A percentile compares a stretch with the other conserved stretches of the same genome.
phyloP scores from a whole-genome alignment of 2,888 invertebrate genomes.

The Yponomeuta sedellus region DNA sequence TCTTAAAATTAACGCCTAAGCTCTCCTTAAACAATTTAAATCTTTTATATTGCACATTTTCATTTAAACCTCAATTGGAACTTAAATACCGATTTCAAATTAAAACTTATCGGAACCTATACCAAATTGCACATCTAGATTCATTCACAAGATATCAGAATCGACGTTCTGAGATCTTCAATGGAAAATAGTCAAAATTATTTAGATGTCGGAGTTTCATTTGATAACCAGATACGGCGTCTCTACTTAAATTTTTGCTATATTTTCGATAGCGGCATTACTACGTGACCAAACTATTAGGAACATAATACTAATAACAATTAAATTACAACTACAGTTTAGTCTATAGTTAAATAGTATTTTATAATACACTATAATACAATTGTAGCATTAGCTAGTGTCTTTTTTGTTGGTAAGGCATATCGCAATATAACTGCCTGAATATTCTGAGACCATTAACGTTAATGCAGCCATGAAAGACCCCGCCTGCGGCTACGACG shows the following conservation, averaged over 20 bases:
- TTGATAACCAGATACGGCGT: not conserved
- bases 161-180: no score
- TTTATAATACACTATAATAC: slow-evolving; percentile 62
- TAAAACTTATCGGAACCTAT: no score
- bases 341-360: slow-evolving; percentile 44
- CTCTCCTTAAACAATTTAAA: slow-evolving; percentile 43
- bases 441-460: slow-evolving; percentile 9
- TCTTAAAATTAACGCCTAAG: slow-evolving; percentile 12
- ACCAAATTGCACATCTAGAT: no score
- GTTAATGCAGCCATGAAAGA: slow-evolving; percentile 4
- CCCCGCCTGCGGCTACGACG: not conserved
- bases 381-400: slow-evolving; percentile 21
- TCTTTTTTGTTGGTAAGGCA: slow-evolving; percentile 5
- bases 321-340: slow-evolving; percentile 45
- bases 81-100: not conserved
- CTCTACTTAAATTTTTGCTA: not conserved
- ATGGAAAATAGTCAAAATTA: no score
- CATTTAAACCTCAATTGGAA: slow-evolving; percentile 24
- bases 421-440: slow-evolving; percentile 6
- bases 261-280: slow-evolving; percentile 28
- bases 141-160: no score
- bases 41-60: slow-evolving; percentile 67
- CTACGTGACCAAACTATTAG: slow-evolving; percentile 66
- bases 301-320: slow-evolving; percentile 57
- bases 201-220: no score